Base-by-base conservation (phyloP, 1,140 invertebrate genomes). In the Lasaia peninsularis region DNA sequence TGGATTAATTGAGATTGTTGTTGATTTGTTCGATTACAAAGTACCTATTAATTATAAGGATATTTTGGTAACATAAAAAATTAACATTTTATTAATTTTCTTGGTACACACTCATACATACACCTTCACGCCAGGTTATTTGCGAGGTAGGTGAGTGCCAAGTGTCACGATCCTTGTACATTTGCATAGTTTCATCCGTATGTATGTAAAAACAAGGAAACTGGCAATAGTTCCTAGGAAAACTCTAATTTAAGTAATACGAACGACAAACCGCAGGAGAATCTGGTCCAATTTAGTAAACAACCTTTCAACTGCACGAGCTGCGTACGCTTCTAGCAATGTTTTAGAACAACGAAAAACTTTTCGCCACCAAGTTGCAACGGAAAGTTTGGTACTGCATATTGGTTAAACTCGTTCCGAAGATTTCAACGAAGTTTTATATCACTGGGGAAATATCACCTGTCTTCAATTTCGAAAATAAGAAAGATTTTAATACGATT, bases 281-380 rank as follows among this genome's bases (percentile, higher is more conserved):
- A 73, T 73, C 66, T 60, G 58, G 52, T 67, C 67, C 69, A 65
- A 74, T 75, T 62, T 62, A 48, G 60, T 58, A 53, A 71, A 67
- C 66, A 63, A 68, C 62, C 63, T 59, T 52, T 59, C 40, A 55
- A 31, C 52, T 24, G 51, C 58, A 63, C 54, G 49, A 67, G 24
- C 56, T 35, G 48, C 56, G 50, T 40, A 59, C 53, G 64, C 62
- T 67, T 59, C 57, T 31, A 11, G 24, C 33, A 20, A 44, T 40
- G 32, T 48, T 60, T 60, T 48, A 37, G 53, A 62, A 64, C 62
- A 63, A 59, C 60, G 60, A 63, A 65, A 69, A 60, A 60, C 66
- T 67, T 67, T 74, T 71, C 65, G 54, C 62, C 64, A 67, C 66
- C 62, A 58, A 67, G 71, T 60, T 60, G 60, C 60, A 57, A 34